phyloP scores from a whole-genome alignment of 2,888 invertebrate species.

The Diaphora mendica region DNA sequence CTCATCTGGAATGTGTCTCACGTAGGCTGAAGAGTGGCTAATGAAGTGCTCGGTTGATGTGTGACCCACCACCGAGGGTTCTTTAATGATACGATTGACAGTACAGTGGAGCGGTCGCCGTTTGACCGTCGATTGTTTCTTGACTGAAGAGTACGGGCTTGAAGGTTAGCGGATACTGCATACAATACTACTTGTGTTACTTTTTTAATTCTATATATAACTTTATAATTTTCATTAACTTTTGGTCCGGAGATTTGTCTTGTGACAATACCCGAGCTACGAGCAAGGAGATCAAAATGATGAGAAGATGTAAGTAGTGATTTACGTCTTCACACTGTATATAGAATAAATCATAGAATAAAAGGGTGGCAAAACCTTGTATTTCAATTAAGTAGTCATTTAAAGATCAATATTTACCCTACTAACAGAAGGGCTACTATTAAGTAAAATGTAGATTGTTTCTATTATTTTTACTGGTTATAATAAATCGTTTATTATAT shows the following conservation, averaged over 20 bases:
- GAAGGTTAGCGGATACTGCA: constrained; percentile 46
- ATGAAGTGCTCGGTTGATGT: constrained; percentile 81
- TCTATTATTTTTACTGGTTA: no score
- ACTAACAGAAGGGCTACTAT: no score
- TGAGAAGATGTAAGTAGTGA: not conserved
- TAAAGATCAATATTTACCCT: no score
- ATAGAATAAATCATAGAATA: not conserved
- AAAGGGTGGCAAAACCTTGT: not conserved
- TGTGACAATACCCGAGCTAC: no score
- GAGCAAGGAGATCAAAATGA: no score
- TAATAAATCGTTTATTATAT: no score
- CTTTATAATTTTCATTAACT: no score
- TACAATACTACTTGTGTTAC: not conserved
- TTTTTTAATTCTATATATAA: not conserved
- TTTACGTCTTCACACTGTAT: not conserved
- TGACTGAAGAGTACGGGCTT: constrained; percentile 64
- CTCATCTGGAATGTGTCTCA: constrained; percentile 78
- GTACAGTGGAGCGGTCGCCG: constrained; percentile 76
- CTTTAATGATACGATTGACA: constrained; percentile 84
- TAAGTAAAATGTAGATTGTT: no score
- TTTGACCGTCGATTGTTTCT: constrained; percentile 79
- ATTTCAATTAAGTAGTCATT: not conserved
- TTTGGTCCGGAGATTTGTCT: no score
- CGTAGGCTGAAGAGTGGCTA: constrained; percentile 73
- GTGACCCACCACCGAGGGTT: constrained; percentile 73